Base-by-base conservation (phyloP, 2,797 vertebrate genomes). In the Gymnodraco acuticeps region DNA sequence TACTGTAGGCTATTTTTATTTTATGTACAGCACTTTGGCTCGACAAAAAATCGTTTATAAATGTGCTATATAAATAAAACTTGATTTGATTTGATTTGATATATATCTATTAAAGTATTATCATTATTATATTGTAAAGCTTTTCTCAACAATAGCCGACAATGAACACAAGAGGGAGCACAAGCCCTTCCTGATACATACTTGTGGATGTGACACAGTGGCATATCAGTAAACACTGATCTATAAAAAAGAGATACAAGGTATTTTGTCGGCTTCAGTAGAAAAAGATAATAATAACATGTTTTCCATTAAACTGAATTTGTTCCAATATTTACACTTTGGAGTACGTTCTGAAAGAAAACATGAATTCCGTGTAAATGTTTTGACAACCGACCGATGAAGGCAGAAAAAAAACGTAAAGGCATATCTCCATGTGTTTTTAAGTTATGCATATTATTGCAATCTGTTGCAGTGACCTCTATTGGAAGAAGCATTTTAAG, bases 141-240 rank as follows among this genome's bases (percentile, higher is more conserved):
- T 19, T 67, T 59, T 56, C 8, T 9, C 2, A 62, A 52, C 51
- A 73, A 58, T 62, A 59, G 10, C 54, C 14, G 47, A 42, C 5
- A 73, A 58, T 85, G 75, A 82, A 73, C 87, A 90, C 85, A 62
- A 83, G 87, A 73, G 83, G 80, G 87, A 10, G 83, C 68, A 38
- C 48, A 45, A 54, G 56, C 42, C 15, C 50, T 5, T 46, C 7
- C 23, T 69, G 47, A 61, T 42, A 23, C 38, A 60, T 17, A 60
- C 20, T 41, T 27, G 16, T 9, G 47, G 27, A 13, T 2, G 0
- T 16, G 27, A 16, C 31, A 23, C 14, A 53, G 51, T 52, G 27
- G 3, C 46, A 17, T 19, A 9, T 27, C 47, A 8, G 19, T 54
- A 47, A 61, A 51, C 13, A 59, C 47, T 31, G 2, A 19, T 45